Evolutionary conservation across 2,113 vertebrate species (phyloP), one percentile per base, ranked within the genome.

Genomic region (Charadrius vociferus): DNA sequence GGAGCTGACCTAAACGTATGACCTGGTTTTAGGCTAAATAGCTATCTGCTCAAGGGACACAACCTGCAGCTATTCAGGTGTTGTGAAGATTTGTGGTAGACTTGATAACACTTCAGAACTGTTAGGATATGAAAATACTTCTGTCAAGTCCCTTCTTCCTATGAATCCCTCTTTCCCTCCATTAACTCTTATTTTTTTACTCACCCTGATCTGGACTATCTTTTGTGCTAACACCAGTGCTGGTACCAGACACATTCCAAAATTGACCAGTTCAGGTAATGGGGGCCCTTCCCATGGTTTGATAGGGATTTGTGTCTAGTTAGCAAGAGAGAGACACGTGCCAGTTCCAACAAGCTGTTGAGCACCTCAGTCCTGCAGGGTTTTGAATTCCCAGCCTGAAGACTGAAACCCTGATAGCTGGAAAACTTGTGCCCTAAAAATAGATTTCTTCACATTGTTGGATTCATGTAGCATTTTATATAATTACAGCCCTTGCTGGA

Each of bases 401-500:
- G 29, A 30, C 20, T 73, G 50, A 92, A 78, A 92, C 7, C 12
- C 47, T 65, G 26, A 93, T 50, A 90, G 37, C 43, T 91, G 68
- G 39, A 93, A 94, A 87, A 32, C 4, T 29, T 79, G 87, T 94
- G 9, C 27, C 70, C 49, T 82, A 82, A 96, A 93, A 93, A 85
- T 75, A 94, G 34, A 61, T 85, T 93, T 75, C 65, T 92, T 90
- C 30, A 74, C 34, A 26, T 61, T 86, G 68, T 59, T 97, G 88
- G 72, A 79, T 56, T 95, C 61, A 37, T 81, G 66, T 79, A 93
- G 34, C 80, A 70, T 95, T 96, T 95, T 79, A 78, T 79, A 65
- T 82, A 96, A 95, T 91, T 94, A 91, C 36, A 89, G 32, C 36
- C 68, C 43, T 88, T 84, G 70, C 32, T 91, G 88, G 68, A 93